phyloP scores from a whole-genome alignment of 1,140 invertebrate species.

The Lepeophtheirus salmonis region DNA sequence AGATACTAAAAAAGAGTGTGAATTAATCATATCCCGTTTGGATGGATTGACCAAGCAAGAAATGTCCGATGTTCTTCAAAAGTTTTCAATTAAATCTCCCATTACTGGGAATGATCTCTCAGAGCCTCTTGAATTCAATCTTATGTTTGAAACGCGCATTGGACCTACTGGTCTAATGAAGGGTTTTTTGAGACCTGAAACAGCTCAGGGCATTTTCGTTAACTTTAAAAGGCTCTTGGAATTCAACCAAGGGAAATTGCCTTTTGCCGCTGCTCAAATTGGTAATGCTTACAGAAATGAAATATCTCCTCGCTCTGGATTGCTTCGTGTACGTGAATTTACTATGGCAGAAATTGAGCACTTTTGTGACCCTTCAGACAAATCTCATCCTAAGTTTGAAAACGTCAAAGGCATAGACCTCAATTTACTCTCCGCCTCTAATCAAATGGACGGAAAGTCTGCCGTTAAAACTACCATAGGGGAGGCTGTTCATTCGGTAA shows the following conservation, averaged over 20 bases:
- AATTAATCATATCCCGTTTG: conserved; percentile 53
- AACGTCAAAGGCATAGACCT: conserved; percentile 32
- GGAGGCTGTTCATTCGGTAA: conserved; percentile 25
- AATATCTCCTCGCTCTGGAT: conserved; percentile 90
- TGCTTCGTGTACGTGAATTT: conserved; percentile 88
- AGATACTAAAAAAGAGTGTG: conserved; percentile 44
- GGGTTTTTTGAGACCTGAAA: conserved; percentile 83
- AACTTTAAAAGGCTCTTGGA: conserved; percentile 92
- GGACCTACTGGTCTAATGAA: conserved; percentile 84
- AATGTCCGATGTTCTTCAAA: conserved; percentile 58
- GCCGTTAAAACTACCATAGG: conserved; percentile 23
- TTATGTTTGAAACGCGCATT: conserved; percentile 95
- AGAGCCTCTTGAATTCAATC: conserved; percentile 90
- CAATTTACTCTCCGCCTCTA: conserved; percentile 75
- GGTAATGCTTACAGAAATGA: conserved; percentile 97
- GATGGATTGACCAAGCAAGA: conserved; percentile 75
- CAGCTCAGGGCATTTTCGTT: conserved; percentile 97
- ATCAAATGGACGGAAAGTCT: conserved; percentile 56
- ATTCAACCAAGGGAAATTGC: conserved; percentile 88
- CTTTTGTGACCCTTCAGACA: conserved; percentile 81
- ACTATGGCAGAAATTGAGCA: conserved; percentile 99
- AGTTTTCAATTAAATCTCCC: conserved; percentile 85
- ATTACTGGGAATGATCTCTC: conserved; percentile 79
- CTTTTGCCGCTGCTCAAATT: conserved; percentile 82
- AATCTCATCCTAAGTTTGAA: conserved; percentile 77